Base-by-base conservation (phyloP, 2,888 invertebrate genomes). In the Lysandra coridon region DNA sequence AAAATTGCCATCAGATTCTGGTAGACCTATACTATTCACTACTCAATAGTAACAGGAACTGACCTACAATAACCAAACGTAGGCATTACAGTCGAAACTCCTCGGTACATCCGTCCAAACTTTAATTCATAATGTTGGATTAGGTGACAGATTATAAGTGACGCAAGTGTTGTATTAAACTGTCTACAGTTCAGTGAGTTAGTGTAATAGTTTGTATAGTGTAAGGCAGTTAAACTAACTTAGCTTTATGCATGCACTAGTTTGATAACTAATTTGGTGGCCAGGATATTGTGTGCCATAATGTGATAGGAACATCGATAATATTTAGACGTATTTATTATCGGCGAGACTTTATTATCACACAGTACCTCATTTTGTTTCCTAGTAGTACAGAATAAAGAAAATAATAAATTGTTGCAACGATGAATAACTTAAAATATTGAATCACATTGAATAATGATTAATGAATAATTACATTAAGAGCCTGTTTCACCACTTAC, bases 161-260 rank as follows among this genome's bases (percentile, higher is more conserved):
- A 69, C 4, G 69, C 33, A 33, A 69, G 69, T 69, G 69, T 69
- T 69, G 69, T 69, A 69, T 69, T 69, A 69, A 69, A 69, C 69
- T 37, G 69, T 69, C 69, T 69, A 37, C 69, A 33, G 33, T 37
- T 69, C 69, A 33, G 69, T 69, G 33, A 69, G 69, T 69, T 69
- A 69, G 69, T 69, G 69, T 69, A 4, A 69, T 69, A 69, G 69
- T 69, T 69, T 69, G 69, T 69, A 69, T 69, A 69, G 69, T 69
- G 33, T 69, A 33, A 69, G 33, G 30, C 64, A 69, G 64, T 69
- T 69, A 37, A 37, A 69, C 33, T 69, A 69, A 69, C 69, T 69
- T 69, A 37, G 33, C 69, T 37, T 33, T 33, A 37, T 69, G 64
- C 64, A 69, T 69, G 69, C 69, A 69, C 33, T 69, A 33, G 69